A percentile compares a stretch with the other conserved stretches of the same genome.
Evolutionary conservation across 92 coral and sea anemone genomes (phyloP).

Genomic region (Diadumene lineata): DNA sequence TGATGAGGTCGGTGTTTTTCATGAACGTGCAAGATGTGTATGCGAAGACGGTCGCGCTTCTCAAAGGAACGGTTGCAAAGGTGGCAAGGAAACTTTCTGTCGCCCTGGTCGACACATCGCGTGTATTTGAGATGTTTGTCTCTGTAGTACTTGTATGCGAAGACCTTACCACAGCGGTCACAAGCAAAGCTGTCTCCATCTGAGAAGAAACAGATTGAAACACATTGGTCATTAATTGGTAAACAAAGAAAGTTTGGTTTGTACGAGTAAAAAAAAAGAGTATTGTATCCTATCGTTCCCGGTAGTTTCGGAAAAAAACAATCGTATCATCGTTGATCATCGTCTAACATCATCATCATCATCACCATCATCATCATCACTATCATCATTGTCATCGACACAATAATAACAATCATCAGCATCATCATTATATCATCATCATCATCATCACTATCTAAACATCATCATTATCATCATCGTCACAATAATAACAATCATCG

Average conservation of each 20-base stretch:
- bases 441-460: background rate
- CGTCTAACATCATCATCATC: background rate
- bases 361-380: background rate
- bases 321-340: background rate
- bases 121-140: constrained; percentile 98
- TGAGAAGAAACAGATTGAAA: constrained; percentile 7
- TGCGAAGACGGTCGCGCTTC: constrained; percentile 96
- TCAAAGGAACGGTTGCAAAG: constrained; percentile 97
- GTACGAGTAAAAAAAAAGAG: too few species aligned
- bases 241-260: too few species aligned
- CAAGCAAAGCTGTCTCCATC: constrained; percentile 85
- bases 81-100: constrained; percentile 93
- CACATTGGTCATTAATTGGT: too few species aligned
- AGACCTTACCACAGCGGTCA: constrained; percentile 98
- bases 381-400: too few species aligned
- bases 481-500: background rate
- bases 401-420: background rate
- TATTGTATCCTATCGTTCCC: too few species aligned
- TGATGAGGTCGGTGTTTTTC: constrained; percentile 99
- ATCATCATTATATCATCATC: background rate
- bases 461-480: background rate
- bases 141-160: constrained; percentile 95
- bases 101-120: constrained; percentile 97
- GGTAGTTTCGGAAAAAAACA: too few species aligned
- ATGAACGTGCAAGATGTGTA: constrained; percentile 96